These are phyloP conservation scores for Beris morrisii DNA, from an alignment of 2,888 invertebrate genomes.

Conservation along the genomic window DNA sequence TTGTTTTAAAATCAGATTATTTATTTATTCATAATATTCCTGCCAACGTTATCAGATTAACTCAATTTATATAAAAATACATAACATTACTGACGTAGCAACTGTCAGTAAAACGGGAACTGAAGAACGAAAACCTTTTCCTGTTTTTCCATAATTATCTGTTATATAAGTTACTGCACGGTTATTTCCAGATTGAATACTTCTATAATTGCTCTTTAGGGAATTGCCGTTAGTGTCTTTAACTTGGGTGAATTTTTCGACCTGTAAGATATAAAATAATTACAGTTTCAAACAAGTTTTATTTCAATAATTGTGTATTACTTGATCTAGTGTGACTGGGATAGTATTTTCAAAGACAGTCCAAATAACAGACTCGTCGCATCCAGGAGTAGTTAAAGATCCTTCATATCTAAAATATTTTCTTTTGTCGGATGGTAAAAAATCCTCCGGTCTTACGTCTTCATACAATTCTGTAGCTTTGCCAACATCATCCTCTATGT, in stretches of 20 bases:
- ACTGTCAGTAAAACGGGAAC: too few species aligned
- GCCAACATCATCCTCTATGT: conserved; percentile 35
- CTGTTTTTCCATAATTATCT: conserved; percentile 5
- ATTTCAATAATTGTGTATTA: conserved; percentile 41
- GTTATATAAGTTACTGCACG: conserved; percentile 48
- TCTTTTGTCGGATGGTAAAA: conserved; percentile 38
- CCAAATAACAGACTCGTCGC: conserved; percentile 75
- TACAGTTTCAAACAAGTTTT: not conserved
- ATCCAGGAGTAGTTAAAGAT: conserved; percentile 74
- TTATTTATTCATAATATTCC: too few species aligned
- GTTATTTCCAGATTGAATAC: conserved; percentile 47
- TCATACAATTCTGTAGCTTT: not conserved
- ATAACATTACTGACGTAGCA: too few species aligned
- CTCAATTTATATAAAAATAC: too few species aligned
- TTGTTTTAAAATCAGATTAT: too few species aligned
- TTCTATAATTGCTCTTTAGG: conserved; percentile 58
- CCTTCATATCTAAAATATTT: conserved; percentile 69
- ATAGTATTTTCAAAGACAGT: conserved; percentile 63
- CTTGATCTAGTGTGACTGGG: conserved; percentile 59
- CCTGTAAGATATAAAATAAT: conserved; percentile 44
- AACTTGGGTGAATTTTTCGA: conserved; percentile 54
- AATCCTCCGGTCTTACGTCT: conserved; percentile 6
- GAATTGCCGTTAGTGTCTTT: conserved; percentile 46
- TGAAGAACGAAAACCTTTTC: too few species aligned
- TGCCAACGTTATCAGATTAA: too few species aligned